Conservation (phyloP, 2,888 invertebrate genomes). For the Apamea anceps region DNA sequence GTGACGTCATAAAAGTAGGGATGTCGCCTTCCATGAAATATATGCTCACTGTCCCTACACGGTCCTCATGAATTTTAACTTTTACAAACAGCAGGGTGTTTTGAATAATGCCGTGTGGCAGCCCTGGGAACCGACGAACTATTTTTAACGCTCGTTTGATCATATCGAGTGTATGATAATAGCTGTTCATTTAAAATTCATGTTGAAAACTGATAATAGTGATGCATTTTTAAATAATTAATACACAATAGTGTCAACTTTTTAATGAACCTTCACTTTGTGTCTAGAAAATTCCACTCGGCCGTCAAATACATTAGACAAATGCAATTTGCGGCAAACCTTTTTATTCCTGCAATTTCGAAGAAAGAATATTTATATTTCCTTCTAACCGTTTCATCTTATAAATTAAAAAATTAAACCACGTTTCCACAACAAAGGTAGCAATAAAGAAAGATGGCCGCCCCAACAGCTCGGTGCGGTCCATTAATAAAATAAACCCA, state of each 20-base stretch:
- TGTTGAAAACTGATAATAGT: conserved; percentile 37
- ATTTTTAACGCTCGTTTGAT: conserved; percentile 66
- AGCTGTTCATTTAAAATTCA: conserved; percentile 57
- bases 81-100: conserved; percentile 72
- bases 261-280: conserved; percentile 1
- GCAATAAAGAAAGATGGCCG: conserved; percentile 63
- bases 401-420: conserved; percentile 53
- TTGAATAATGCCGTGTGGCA: conserved; percentile 79
- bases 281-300: not conserved
- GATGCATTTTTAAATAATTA: conserved; percentile 24
- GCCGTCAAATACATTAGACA: not conserved
- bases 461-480: conserved; percentile 44
- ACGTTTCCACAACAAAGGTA: conserved; percentile 45
- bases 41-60: conserved; percentile 74
- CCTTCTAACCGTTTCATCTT: not conserved
- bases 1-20: conserved; percentile 83
- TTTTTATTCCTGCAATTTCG: not conserved
- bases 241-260: conserved; percentile 10
- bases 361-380: conserved; percentile 6
- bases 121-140: conserved; percentile 66
- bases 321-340: not conserved
- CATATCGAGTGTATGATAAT: conserved; percentile 65
- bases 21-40: conserved; percentile 76
- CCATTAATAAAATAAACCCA: conserved; percentile 67
- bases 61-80: conserved; percentile 87